Conservation (phyloP, 1,140 invertebrate species). For the Gryon sp. region DNA sequence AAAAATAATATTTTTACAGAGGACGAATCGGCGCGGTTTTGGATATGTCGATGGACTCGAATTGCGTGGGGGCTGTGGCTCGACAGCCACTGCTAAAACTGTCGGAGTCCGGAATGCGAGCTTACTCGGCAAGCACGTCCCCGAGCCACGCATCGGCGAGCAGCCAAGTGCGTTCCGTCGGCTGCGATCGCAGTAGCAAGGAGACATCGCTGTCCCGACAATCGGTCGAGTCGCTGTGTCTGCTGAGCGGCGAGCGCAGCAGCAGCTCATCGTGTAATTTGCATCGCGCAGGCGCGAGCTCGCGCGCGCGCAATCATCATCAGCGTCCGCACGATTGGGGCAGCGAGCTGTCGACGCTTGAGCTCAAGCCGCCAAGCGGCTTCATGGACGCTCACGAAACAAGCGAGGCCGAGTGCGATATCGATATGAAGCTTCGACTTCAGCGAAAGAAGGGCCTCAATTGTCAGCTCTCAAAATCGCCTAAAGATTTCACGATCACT, state of each 20-base stretch:
- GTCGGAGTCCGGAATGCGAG: conserved; percentile 72
- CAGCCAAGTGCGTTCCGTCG: conserved; percentile 63
- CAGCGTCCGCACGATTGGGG: conserved; percentile 69
- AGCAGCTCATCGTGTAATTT: conserved; percentile 54
- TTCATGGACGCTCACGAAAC: conserved; percentile 77
- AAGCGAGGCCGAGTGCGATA: conserved; percentile 79
- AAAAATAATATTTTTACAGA: conserved; percentile 29
- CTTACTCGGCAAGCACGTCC: conserved; percentile 72
- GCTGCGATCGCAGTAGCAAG: conserved; percentile 64
- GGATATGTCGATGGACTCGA: conserved; percentile 70
- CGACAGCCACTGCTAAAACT: conserved; percentile 69
- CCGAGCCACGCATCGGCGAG: conserved; percentile 68
- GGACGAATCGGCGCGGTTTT: conserved; percentile 70
- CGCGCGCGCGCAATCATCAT: conserved; percentile 26
- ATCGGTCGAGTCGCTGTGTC: conserved; percentile 73
- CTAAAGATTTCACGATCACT: conserved; percentile 78
- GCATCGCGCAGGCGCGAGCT: conserved; percentile 43
- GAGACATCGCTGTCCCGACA: conserved; percentile 63
- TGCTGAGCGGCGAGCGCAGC: conserved; percentile 67
- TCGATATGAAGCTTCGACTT: conserved; percentile 75
- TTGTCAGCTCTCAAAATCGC: conserved; percentile 75
- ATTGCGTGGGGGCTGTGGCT: conserved; percentile 66
- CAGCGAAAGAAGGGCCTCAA: conserved; percentile 70
- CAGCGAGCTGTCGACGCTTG: conserved; percentile 75
- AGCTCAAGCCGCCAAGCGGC: conserved; percentile 76